These are phyloP conservation scores for Lepidostoma basale DNA, from an alignment of 1,140 invertebrate species.

Conservation along the genomic window DNA sequence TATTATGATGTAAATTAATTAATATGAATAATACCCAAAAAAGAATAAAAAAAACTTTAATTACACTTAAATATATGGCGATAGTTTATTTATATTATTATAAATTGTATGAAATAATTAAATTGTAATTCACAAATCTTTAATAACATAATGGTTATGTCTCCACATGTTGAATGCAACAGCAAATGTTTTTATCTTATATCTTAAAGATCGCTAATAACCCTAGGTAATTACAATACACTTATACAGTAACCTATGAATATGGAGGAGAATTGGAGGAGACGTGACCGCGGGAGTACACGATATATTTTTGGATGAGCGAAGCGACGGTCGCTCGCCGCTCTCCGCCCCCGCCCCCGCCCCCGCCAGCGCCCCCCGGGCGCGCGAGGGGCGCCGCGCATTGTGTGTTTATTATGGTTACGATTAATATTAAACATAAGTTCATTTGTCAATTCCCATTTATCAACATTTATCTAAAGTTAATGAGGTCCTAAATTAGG, in stretches of 20 bases:
- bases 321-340: neutral
- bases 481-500: conserved; percentile 29
- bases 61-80: conserved; percentile 47
- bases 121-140: conserved; percentile 46
- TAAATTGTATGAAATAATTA: conserved; percentile 45
- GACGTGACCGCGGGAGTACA: conserved; percentile 19
- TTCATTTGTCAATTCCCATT: conserved; percentile 45
- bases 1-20: conserved; percentile 46
- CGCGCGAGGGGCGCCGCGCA: neutral
- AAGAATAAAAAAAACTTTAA: conserved; percentile 44
- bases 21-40: conserved; percentile 45
- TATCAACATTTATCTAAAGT: conserved; percentile 21
- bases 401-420: conserved; percentile 42
- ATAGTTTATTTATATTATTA: conserved; percentile 47
- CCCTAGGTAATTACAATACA: conserved; percentile 44
- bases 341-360: neutral
- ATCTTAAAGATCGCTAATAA: conserved; percentile 45
- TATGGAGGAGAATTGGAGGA: conserved; percentile 37
- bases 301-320: neutral
- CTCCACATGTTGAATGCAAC: conserved; percentile 46
- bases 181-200: conserved; percentile 45
- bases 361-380: neutral
- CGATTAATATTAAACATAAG: conserved; percentile 44
- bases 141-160: conserved; percentile 44
- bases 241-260: conserved; percentile 42